phyloP scores from a whole-genome alignment of 2,888 invertebrate genomes.

The Protonemura montana region DNA sequence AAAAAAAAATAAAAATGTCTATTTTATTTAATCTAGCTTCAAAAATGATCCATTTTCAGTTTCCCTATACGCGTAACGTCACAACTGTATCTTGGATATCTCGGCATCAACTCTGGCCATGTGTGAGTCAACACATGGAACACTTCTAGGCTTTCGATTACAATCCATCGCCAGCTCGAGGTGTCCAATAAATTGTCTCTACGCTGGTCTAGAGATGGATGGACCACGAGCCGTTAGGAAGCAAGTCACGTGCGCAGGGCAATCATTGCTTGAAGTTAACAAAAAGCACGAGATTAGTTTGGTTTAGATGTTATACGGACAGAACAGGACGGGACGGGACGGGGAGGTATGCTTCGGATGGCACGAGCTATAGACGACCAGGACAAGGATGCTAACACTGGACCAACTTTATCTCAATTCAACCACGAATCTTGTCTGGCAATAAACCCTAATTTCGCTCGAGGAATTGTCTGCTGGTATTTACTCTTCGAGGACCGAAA shows the following conservation, averaged over 20 bases:
- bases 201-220: not conserved
- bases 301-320: not conserved
- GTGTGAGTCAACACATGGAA: too few relatives aligned
- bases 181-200: not conserved
- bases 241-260: not conserved
- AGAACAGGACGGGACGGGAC: too few relatives aligned
- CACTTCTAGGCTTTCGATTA: not conserved
- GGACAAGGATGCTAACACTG: not conserved
- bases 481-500: too few relatives aligned
- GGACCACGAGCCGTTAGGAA: not conserved
- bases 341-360: not conserved
- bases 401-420: not conserved
- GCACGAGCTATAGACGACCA: not conserved
- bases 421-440: not conserved
- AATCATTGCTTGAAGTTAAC: not conserved
- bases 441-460: conserved; percentile 46
- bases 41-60: too few relatives aligned
- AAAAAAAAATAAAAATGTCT: too few relatives aligned
- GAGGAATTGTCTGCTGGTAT: conserved; percentile 42
- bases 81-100: too few relatives aligned
- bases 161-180: not conserved
- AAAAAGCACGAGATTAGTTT: conserved; percentile 27
- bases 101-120: too few relatives aligned
- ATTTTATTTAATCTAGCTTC: too few relatives aligned
- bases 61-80: too few relatives aligned